phyloP scores from a whole-genome alignment of 2,113 vertebrate species.

The Chaetorhynchus papuensis region DNA sequence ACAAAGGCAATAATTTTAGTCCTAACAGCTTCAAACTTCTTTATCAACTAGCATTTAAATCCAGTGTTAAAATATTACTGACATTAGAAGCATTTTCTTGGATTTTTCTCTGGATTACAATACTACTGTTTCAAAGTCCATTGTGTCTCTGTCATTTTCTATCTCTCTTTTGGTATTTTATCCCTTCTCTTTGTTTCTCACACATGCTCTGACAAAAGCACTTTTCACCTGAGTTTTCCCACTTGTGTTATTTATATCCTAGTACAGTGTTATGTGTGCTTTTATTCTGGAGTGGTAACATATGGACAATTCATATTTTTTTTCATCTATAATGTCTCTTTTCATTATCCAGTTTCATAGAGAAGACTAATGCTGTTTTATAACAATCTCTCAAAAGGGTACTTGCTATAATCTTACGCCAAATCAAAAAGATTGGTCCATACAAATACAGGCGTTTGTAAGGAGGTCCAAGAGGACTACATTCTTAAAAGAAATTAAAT shows the following conservation, averaged over 20 bases:
- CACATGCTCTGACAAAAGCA: neutral
- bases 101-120: neutral
- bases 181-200: neutral
- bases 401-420: neutral
- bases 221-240: neutral
- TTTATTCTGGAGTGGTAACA: neutral
- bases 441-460: neutral
- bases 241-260: neutral
- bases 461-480: neutral
- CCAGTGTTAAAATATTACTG: neutral
- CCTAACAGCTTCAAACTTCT: neutral
- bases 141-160: neutral
- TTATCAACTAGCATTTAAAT: neutral
- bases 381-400: neutral
- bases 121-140: neutral
- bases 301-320: neutral
- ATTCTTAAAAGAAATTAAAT: neutral
- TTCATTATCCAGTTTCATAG: neutral
- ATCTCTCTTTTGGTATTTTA: neutral
- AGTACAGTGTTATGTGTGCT: neutral
- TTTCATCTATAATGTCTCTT: neutral
- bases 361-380: neutral
- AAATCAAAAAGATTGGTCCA: neutral
- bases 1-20: neutral
- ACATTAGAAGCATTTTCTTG: neutral